These are phyloP conservation scores for Nycteola revayana DNA, from an alignment of 2,888 invertebrate genomes.

Conservation along the genomic window DNA sequence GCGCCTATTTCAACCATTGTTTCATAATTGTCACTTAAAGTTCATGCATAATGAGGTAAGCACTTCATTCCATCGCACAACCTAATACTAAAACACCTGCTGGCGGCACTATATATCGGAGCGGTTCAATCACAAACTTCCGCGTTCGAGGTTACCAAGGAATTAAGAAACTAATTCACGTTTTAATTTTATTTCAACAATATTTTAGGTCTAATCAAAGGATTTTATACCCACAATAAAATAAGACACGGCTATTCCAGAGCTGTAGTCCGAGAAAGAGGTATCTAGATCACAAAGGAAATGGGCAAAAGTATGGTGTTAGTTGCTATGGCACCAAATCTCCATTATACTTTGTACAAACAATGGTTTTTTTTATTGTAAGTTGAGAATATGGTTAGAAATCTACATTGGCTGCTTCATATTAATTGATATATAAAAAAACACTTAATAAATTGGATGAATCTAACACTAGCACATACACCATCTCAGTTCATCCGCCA, in stretches of 20 bases:
- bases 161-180: slow-evolving; percentile 24
- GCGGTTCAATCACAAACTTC: slow-evolving; percentile 48
- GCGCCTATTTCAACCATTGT: slow-evolving; percentile 78
- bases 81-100: slow-evolving; percentile 13
- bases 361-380: no score
- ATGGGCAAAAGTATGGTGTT: slow-evolving; percentile 52
- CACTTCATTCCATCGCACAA: slow-evolving; percentile 13
- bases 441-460: no score
- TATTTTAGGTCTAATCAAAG: slow-evolving; percentile 5
- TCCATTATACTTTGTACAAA: slow-evolving; percentile 15
- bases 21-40: slow-evolving; percentile 41
- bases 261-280: slow-evolving; percentile 39
- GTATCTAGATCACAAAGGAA: slow-evolving; percentile 77
- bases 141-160: slow-evolving; percentile 53
- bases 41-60: slow-evolving; percentile 31
- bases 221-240: slow-evolving; percentile 14
- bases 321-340: slow-evolving; percentile 55
- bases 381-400: no score
- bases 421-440: no score
- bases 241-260: slow-evolving; percentile 26
- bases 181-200: slow-evolving; percentile 14
- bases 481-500: no score
- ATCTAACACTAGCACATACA: no score
- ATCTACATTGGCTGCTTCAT: no score
- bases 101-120: slow-evolving; percentile 25